A percentile compares a stretch with the other conserved stretches of the same genome.
Evolutionary conservation across 1,140 invertebrate genomes (phyloP).

Genomic region (Harpegnathos saltator): DNA sequence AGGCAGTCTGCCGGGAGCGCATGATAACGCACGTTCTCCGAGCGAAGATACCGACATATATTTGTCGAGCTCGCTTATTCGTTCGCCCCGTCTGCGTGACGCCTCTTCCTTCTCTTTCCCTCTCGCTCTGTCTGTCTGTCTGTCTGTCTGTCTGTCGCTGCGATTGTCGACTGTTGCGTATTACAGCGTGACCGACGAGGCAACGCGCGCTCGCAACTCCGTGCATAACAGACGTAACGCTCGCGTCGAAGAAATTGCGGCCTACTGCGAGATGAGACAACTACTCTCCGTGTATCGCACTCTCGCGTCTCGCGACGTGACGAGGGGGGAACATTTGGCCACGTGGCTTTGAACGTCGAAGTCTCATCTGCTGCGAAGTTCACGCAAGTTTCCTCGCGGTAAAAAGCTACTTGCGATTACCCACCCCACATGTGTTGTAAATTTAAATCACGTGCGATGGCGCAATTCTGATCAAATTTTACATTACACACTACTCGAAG

Average conservation of each 20-base stretch:
- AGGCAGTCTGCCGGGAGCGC: slow-evolving; percentile 54
- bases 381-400: no score
- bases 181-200: slow-evolving; percentile 2
- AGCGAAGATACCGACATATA: slow-evolving; percentile 30
- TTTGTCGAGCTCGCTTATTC: slow-evolving; percentile 33
- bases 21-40: slow-evolving; percentile 55
- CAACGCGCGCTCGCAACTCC: not conserved
- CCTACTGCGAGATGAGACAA: not conserved
- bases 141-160: not conserved
- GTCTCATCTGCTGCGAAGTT: no score
- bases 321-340: no score
- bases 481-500: no score
- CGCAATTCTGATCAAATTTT: no score
- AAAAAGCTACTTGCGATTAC: no score
- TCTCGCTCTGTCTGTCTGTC: not conserved
- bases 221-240: not conserved
- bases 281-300: no score
- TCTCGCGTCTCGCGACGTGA: no score
- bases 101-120: no score
- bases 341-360: no score
- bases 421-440: no score
- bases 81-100: not conserved
- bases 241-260: not conserved
- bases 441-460: no score
- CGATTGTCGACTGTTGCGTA: slow-evolving; percentile 24